A percentile compares a stretch with the other conserved stretches of the same genome.
Conservation (phyloP, 2,113 vertebrate genomes). For the Oryzias curvinotus region DNA sequence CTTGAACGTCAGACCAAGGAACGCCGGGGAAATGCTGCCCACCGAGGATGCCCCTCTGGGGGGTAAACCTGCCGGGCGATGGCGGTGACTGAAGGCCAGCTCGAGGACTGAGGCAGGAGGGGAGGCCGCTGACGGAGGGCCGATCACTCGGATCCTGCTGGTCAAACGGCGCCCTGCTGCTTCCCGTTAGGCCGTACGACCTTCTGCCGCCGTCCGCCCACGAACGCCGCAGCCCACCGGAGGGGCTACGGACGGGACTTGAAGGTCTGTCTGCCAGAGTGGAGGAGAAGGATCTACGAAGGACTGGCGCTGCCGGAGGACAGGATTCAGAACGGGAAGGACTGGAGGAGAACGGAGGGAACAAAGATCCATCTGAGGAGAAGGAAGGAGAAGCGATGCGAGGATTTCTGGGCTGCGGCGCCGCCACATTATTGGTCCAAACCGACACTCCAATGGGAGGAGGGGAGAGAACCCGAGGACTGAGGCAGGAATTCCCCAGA, state of each 20-base stretch:
- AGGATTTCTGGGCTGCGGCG: slow-evolving; percentile 66
- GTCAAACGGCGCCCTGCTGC: slow-evolving; percentile 17
- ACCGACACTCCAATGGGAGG: slow-evolving; percentile 73
- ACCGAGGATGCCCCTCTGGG: slow-evolving; percentile 27
- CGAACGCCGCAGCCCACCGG: slow-evolving; percentile 27
- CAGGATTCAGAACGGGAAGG: slow-evolving; percentile 42
- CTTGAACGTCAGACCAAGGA: slow-evolving; percentile 71
- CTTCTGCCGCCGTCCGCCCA: slow-evolving; percentile 53
- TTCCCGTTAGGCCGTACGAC: slow-evolving; percentile 28
- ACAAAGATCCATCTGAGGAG: slow-evolving; percentile 15
- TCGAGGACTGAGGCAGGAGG: slow-evolving; percentile 53
- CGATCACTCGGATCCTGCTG: slow-evolving; percentile 45
- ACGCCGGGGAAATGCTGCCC: slow-evolving; percentile 70
- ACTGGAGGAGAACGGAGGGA: slow-evolving; percentile 22
- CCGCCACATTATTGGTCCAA: slow-evolving; percentile 61
- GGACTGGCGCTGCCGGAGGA: slow-evolving; percentile 31
- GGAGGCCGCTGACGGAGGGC: slow-evolving; percentile 50
- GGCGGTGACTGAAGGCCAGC: slow-evolving; percentile 31
- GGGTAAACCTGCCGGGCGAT: slow-evolving; percentile 34
- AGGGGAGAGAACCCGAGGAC: slow-evolving; percentile 68
- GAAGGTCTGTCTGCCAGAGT: slow-evolving; percentile 46
- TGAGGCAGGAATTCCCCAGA: slow-evolving; percentile 35
- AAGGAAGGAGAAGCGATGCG: slow-evolving; percentile 23
- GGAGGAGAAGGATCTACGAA: slow-evolving; percentile 50
- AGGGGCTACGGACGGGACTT: slow-evolving; percentile 38